Percentiles rank a stretch among this genome's conserved stretches.
phyloP scores from a whole-genome alignment of 2,888 invertebrate genomes.

The Rhaphigaster nebulosa region DNA sequence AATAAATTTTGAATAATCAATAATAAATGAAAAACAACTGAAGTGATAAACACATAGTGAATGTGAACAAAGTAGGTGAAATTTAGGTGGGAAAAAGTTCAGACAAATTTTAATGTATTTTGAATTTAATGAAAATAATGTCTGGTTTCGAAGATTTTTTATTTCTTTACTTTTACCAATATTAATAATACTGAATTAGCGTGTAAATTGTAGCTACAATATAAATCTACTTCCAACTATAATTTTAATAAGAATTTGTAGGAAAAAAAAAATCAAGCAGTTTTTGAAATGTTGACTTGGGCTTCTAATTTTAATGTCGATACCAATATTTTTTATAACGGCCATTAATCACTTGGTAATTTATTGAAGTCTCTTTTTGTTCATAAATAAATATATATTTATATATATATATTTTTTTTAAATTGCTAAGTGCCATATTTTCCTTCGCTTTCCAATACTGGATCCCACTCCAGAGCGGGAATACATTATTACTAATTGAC shows the following conservation, averaged over 20 bases:
- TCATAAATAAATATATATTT: neutral
- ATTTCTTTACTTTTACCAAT: neutral
- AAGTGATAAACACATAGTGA: neutral
- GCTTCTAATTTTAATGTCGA: neutral
- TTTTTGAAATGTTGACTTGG: neutral
- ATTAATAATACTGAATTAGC: too few species aligned
- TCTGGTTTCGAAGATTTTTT: neutral
- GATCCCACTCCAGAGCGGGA: neutral
- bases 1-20: neutral
- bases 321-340: neutral
- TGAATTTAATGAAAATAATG: too few species aligned
- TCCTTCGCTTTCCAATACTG: neutral
- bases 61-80: neutral
- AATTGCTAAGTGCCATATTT: neutral
- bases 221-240: too few species aligned
- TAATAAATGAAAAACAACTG: neutral
- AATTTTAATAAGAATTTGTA: too few species aligned
- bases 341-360: neutral
- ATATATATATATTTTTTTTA: too few species aligned
- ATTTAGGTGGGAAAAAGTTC: neutral
- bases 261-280: neutral
- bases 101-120: too few species aligned
- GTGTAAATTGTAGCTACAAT: too few species aligned
- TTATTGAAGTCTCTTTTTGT: neutral
- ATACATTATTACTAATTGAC: conserved; percentile 14